phyloP scores from a whole-genome alignment of 1,140 invertebrate species.

The Panonychus citri region DNA sequence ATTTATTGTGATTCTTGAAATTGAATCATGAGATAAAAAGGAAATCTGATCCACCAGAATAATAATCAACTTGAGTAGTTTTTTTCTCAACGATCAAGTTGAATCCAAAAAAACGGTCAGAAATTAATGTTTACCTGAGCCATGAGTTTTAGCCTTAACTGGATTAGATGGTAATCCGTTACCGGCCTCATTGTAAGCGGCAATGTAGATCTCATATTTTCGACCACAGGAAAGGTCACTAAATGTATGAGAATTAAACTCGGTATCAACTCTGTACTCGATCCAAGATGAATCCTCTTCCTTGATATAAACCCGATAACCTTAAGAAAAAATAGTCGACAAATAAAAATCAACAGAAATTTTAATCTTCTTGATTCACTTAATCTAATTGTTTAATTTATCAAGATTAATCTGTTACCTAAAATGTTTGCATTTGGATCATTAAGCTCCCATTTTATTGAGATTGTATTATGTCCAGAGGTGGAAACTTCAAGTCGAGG shows the following conservation, averaged over 20 bases:
- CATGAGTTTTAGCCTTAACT: conserved; percentile 9
- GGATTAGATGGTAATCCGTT: conserved; percentile 49
- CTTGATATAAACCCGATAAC: not conserved
- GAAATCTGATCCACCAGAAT: too few relatives aligned
- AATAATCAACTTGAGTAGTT: too few relatives aligned
- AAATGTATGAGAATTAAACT: conserved; percentile 10
- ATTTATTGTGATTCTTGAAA: too few relatives aligned
- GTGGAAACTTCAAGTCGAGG: conserved; percentile 10
- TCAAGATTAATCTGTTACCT: not conserved
- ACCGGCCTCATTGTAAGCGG: conserved; percentile 63
- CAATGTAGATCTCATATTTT: conserved; percentile 60
- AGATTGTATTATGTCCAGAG: conserved; percentile 10
- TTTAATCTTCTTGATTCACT: too few relatives aligned
- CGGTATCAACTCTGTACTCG: conserved; percentile 4
- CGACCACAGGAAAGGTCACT: conserved; percentile 56
- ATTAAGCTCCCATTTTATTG: conserved; percentile 15
- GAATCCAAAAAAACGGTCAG: too few relatives aligned
- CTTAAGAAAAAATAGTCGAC: not conserved
- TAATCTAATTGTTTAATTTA: too few relatives aligned
- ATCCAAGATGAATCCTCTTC: conserved; percentile 7
- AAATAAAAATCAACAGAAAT: not conserved
- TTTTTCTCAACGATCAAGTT: too few relatives aligned
- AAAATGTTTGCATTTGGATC: not conserved
- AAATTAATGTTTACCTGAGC: conserved; percentile 9
- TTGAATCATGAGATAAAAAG: too few relatives aligned